Evolutionary conservation across 2,888 invertebrate species (phyloP), one percentile per base, ranked within the genome.

Genomic region (Cynaeus angustus): DNA sequence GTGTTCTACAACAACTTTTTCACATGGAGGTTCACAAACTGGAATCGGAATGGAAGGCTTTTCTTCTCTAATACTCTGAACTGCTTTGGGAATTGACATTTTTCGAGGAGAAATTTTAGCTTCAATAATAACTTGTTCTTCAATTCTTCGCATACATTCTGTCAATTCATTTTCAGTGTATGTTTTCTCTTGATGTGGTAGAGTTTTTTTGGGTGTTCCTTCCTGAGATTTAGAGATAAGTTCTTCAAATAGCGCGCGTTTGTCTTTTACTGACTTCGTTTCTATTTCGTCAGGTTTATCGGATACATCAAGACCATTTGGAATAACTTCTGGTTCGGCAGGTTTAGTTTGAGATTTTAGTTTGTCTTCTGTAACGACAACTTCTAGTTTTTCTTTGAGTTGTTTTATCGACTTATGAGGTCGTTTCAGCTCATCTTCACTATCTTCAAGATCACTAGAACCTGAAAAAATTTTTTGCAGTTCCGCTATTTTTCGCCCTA

Each of bases 401-500:
- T n/a, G n/a, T n/a, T 75, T 73, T 0, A 71, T 21, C 16, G 55
- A 1, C 68, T 76, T 72, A 9, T 28, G 38, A 33, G 72, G 66
- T 12, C 71, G 68, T 59, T 72, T 77, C 10, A 38, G 37, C 50
- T 76, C 75, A 10, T 78, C 74, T 53, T 55, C 58, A 9, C 38
- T 43, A 43, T 70, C 67, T 53, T 79, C 78, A 26, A 64, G 59
- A 52, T 77, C 79, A 28, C 82, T 81, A 1, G 85, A 64, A 2
- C 41, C 56, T 26, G 70, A 84, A 76, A 87, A 87, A 67, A 86
- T 83, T 76, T 85, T 85, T 71, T 87, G 87, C 13, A 87, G 74
- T 77, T 87, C 85, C 21, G 87, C 86, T 61, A 87, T 86, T 80
- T 87, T 87, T 12, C 83, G 84, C 1, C 85, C 86, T 41, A 86